Evolutionary conservation across 2,888 invertebrate genomes (phyloP).

Genomic region (Mythimna pallens): DNA sequence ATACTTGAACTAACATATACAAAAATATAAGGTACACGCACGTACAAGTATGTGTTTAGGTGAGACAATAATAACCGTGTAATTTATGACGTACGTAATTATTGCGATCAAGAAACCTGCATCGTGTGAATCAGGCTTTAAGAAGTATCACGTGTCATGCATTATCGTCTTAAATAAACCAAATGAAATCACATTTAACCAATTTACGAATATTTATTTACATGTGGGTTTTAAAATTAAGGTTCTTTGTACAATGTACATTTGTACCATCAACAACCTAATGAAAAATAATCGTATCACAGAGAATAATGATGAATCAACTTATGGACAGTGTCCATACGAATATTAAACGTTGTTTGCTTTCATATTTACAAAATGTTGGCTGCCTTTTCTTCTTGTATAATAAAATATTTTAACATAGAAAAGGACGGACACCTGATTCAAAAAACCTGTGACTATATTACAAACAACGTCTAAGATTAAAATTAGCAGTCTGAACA

Average conservation of each 20-base stretch:
- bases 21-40: neutral
- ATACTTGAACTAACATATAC: neutral
- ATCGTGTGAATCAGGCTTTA: neutral
- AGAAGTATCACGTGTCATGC: neutral
- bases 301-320: conserved; percentile 80
- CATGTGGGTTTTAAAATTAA: conserved; percentile 68
- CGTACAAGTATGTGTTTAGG: neutral
- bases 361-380: conserved; percentile 49
- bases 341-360: conserved; percentile 45
- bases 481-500: conserved; percentile 41
- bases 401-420: conserved; percentile 50
- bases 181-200: conserved; percentile 64
- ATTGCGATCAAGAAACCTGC: neutral
- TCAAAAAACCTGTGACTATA: conserved; percentile 41
- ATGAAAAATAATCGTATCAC: conserved; percentile 85
- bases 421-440: conserved; percentile 68
- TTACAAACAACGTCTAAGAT: conserved; percentile 55
- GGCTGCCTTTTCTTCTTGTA: conserved; percentile 59
- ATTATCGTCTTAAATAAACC: conserved; percentile 6
- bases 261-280: conserved; percentile 73
- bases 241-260: conserved; percentile 71
- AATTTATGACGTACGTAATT: neutral
- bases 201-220: conserved; percentile 85
- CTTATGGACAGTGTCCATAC: conserved; percentile 62
- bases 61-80: neutral